phyloP scores from a whole-genome alignment of 2,113 vertebrate genomes.

The Callionymus lyra region DNA sequence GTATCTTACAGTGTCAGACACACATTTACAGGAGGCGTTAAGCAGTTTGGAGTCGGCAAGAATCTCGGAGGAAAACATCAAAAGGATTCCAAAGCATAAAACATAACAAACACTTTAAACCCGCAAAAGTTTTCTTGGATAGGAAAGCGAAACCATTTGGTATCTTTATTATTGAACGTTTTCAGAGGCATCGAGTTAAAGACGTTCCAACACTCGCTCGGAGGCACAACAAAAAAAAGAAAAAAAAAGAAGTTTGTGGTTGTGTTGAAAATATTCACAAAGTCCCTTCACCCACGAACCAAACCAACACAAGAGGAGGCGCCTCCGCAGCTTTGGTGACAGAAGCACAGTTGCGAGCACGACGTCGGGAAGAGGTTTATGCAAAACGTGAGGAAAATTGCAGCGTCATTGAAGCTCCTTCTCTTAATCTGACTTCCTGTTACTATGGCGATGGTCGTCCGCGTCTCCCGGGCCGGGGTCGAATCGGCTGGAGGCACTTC shows the following conservation, averaged over 20 bases:
- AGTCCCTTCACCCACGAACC: constrained; percentile 31
- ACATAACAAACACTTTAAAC: not conserved
- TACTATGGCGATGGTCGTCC: too few relatives aligned
- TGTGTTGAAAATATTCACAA: constrained; percentile 24
- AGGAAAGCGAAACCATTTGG: constrained; percentile 30
- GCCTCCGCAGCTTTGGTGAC: constrained; percentile 32
- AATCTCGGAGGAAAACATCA: constrained; percentile 53
- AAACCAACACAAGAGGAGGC: constrained; percentile 50
- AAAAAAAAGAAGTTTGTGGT: constrained; percentile 7
- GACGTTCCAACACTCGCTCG: constrained; percentile 22
- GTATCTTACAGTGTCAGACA: constrained; percentile 77
- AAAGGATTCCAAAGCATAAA: constrained; percentile 11
- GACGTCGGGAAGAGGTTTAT: not conserved
- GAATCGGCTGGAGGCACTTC: too few relatives aligned
- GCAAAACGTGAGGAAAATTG: too few relatives aligned
- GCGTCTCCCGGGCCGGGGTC: too few relatives aligned
- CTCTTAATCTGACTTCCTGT: too few relatives aligned
- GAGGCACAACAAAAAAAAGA: constrained; percentile 57
- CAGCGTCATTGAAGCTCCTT: too few relatives aligned
- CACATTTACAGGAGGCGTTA: constrained; percentile 64
- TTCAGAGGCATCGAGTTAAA: constrained; percentile 22
- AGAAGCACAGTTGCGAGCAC: constrained; percentile 10
- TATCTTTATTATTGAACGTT: constrained; percentile 32
- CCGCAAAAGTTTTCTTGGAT: constrained; percentile 10
- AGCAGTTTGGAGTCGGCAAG: constrained; percentile 38